Base-by-base conservation (phyloP, 2,888 invertebrate genomes). In the Protodeltote pygarga region DNA sequence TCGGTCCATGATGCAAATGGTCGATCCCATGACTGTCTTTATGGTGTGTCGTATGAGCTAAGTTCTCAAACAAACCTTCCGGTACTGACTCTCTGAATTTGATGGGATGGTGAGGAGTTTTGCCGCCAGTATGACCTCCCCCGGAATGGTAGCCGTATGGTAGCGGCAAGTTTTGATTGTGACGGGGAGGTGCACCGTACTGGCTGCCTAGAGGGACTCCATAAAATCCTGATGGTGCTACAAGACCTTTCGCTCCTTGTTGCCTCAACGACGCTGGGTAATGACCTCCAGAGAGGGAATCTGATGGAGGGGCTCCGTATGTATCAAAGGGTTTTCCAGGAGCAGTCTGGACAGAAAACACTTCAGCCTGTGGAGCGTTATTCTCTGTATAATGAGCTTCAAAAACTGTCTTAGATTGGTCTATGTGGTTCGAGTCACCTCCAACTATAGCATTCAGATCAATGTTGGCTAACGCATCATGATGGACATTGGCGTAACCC, bases 21-120 rank as follows among this genome's bases (percentile, higher is more conserved):
- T 94, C 93, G 2, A 93, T 81, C 0, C 93, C 93, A 49, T 93
- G 93, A 10, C 88, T 81, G 71, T 95, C 95, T 62, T 95, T 93
- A 10, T 94, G 93, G 32, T 93, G 93, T 0, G 94, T 94, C 0
- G 93, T 89, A 35, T 94, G 93, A 0, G 93, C 95, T 53, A 95
- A 94, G 35, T 93, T 94, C 60, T 95, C 93, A 2, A 96, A 85
- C 3, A 96, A 81, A 0, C 95, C 95, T 34, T 93, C 91, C 0
- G 96, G 96, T 0, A 96, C 95, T 0, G 95, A 94, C n/a, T 95
- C 95, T 29, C 95, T 93, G 79, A 95, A 96, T 59, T 95, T 93
- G 3, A 96, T 93, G 0, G 96, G 96, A 19, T 92, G 92, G 71
- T 90, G 92, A 0, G 94, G 94, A 0, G 79, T 77, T 32, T 77